Conservation (phyloP, 2,888 invertebrate species). For the Eupeodes luniger region DNA sequence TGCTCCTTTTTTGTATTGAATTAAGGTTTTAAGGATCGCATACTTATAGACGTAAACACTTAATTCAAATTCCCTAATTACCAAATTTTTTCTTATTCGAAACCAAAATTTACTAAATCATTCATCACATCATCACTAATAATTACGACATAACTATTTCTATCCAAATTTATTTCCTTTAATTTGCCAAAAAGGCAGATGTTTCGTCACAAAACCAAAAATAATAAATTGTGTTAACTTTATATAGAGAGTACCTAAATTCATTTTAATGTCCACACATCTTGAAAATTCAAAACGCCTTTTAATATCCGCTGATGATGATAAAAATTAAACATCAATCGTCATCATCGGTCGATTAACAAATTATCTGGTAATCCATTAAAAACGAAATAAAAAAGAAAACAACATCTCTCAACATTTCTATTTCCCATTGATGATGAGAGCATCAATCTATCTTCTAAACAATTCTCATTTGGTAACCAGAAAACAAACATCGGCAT, state of each 20-base stretch:
- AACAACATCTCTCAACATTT: conserved; percentile 49
- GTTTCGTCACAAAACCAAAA: not conserved
- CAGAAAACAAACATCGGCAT: conserved; percentile 74
- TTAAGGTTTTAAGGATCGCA: no score
- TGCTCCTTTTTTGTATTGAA: no score
- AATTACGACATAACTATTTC: no score
- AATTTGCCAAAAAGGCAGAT: no score
- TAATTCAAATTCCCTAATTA: no score
- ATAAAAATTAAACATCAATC: conserved; percentile 19
- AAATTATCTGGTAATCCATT: conserved; percentile 71
- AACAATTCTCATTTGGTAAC: conserved; percentile 73
- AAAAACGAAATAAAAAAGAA: conserved; percentile 26
- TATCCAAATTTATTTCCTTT: no score
- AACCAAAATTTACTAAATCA: no score
- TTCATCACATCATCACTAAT: no score
- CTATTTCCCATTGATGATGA: conserved; percentile 66
- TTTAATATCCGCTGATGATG: not conserved
- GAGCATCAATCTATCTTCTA: conserved; percentile 58
- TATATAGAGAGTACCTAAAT: not conserved
- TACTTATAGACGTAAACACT: no score
- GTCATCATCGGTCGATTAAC: conserved; percentile 63
- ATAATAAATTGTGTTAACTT: not conserved
- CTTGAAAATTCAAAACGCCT: not conserved
- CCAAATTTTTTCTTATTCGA: no score
- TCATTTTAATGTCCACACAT: not conserved